Evolutionary conservation across 2,888 invertebrate species (phyloP), one percentile per base, ranked within the genome.

Genomic region (Drosophila robusta): DNA sequence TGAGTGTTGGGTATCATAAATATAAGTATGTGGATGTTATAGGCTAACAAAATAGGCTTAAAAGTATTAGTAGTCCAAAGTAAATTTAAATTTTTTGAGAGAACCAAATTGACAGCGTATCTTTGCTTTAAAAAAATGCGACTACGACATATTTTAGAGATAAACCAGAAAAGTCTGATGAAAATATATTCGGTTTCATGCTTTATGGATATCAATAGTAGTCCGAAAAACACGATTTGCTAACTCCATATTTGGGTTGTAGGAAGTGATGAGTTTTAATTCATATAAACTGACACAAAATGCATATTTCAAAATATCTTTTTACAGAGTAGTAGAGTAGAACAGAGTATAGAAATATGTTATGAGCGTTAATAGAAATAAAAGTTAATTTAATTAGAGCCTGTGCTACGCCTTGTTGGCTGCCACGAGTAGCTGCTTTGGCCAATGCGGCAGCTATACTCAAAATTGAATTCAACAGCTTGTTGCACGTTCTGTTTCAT

Each of bases 311-410:
- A 22, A 22, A 26, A 26, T 8, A 29, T 8, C 29, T 9, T 3
- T 9, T 9, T 29, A 24, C 46, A 11, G 5, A 18, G 18, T 18
- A 18, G 18, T 18, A 18, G 18, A 18, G 18, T 18, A 0, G 1
- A 1, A 14, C 11, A 24, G 12, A 32, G 47, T 14, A 12, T 54
- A 9, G 1, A 75, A 71, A 72, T 78, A 78, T 79, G 61, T 69
- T 76, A 76, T 78, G 55, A 65, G 61, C 72, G 61, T 61, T 74
- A 78, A 87, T 83, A 78, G 69, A 84, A 83, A 83, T 87, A 75
- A 87, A 82, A 82, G 75, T 70, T 80, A 76, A 83, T 84, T 76
- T 81, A 81, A 83, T 87, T 84, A 78, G 67, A 74, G 42, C 52
- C 66, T 44, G 54, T 65, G 69, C 73, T 56, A 61, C 47, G 69